Base-by-base conservation (phyloP, 2,113 vertebrate species). In the Greenwoodochromis staneri region DNA sequence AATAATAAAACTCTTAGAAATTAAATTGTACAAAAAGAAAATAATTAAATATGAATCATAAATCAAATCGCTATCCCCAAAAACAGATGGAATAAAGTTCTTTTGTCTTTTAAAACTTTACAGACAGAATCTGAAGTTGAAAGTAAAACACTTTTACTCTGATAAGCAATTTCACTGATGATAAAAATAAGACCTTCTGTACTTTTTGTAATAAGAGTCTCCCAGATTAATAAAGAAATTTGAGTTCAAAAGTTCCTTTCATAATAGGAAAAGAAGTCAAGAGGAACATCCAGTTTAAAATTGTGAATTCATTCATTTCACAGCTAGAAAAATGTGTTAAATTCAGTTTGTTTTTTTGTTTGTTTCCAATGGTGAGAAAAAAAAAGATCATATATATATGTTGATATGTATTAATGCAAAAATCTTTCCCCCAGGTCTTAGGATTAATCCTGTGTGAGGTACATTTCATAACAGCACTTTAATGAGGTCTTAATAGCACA, bases 161-260 rank as follows among this genome's bases (percentile, higher is more conserved):
- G 63, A 36, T 69, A 69, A 45, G 66, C 16, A 78, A 49, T 78
- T 49, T 31, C 45, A 78, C 27, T 78, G 27, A 51, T 13, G 45
- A 78, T 34, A 31, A 78, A 78, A 51, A 49, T 13, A 9, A 78
- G 10, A 78, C 10, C 4, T n/a, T 76, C 71, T 31, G 71, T 31
- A 31, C 16, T 76, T 49, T 19, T 49, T 31, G 16, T 76, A 12
- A 47, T 49, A 47, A 19, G 42, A 76, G 9, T 49, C 71, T 31
- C 16, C 42, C 24, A 76, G 24, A 47, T 19, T 76, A 76, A 76
- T 76, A 76, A 76, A 76, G 24, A 76, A 76, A 76, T 76, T 12
- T 19, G 42, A 76, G 24, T 76, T 76, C 42, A 47, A 49, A 76
- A 31, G 1, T 31, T 49, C 42, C 16, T 49, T 19, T 49, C 14